Conservation (phyloP, 1,140 invertebrate species). For the Antheraea pernyi region DNA sequence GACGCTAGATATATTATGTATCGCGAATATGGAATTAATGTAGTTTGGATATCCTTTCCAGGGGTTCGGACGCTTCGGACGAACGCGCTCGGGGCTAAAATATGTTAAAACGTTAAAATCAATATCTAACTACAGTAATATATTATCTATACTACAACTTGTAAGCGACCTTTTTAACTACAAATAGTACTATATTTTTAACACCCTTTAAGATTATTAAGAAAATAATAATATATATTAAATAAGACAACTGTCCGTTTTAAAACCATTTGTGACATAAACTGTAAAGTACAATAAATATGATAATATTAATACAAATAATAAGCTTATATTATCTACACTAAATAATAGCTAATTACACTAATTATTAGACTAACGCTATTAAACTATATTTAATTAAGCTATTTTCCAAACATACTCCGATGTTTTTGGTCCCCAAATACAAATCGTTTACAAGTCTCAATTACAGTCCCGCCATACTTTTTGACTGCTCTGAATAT, state of each 20-base stretch:
- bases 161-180: not conserved
- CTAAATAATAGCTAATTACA: not conserved
- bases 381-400: not conserved
- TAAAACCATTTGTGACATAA: not conserved
- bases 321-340: not conserved
- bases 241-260: not conserved
- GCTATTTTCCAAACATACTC: not conserved
- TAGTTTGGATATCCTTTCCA: conserved; percentile 33
- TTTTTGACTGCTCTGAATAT: no score
- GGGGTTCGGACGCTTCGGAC: not conserved
- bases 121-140: not conserved
- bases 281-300: not conserved
- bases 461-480: no score
- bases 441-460: not conserved
- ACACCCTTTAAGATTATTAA: not conserved
- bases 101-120: not conserved
- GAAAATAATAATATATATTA: not conserved
- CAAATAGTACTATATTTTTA: not conserved
- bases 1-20: conserved; percentile 55
- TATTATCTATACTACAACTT: not conserved
- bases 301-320: not conserved
- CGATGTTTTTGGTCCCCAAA: not conserved
- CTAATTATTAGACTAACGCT: not conserved
- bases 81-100: conserved; percentile 11
- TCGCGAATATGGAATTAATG: conserved; percentile 50